A percentile compares a stretch with the other conserved stretches of the same genome.
Evolutionary conservation across 2,797 vertebrate genomes (phyloP).

Genomic region (Danio albolineatus): DNA sequence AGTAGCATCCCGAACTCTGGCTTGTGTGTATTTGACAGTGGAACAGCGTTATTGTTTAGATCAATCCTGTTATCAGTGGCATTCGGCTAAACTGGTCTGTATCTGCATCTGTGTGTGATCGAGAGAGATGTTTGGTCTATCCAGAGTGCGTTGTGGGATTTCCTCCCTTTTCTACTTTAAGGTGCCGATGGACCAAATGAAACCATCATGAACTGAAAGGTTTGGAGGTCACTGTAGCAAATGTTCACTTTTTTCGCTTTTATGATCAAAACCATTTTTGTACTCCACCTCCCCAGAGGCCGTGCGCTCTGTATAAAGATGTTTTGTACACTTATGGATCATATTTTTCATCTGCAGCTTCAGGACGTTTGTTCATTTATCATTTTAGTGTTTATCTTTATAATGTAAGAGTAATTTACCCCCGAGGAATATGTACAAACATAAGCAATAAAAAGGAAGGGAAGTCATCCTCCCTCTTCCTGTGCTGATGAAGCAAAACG

Average conservation of each 20-base stretch:
- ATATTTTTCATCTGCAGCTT: conserved; percentile 1
- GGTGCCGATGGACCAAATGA: not conserved
- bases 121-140: not conserved
- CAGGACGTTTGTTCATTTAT: conserved; percentile 18
- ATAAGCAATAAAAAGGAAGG: conserved; percentile 17
- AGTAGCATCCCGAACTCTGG: not conserved
- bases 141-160: conserved; percentile 31
- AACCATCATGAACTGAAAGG: not conserved
- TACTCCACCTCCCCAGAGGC: not conserved
- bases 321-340: not conserved
- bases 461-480: conserved; percentile 8
- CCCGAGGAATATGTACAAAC: conserved; percentile 11
- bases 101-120: not conserved
- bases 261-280: not conserved
- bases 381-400: conserved; percentile 29
- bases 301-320: not conserved
- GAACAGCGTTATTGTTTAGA: not conserved
- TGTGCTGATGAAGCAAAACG: conserved; percentile 29
- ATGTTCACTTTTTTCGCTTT: not conserved
- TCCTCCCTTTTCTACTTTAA: not conserved
- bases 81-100: not conserved
- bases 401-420: conserved; percentile 18
- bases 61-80: conserved; percentile 6
- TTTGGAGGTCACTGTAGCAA: not conserved
- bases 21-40: not conserved